phyloP scores from a whole-genome alignment of 1,140 invertebrate species.

The Heliconius eleuchia region DNA sequence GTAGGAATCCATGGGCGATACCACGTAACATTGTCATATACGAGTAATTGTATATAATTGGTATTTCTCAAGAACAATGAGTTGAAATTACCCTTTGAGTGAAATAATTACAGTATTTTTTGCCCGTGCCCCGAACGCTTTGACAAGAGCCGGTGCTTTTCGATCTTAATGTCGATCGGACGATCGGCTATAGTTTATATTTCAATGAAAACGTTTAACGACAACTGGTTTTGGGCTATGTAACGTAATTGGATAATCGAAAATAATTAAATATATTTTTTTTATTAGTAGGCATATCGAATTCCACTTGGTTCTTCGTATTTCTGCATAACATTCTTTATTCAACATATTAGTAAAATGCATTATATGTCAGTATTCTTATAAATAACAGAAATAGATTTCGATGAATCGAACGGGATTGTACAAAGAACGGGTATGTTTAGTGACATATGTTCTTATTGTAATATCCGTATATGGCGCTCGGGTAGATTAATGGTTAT shows the following conservation, averaged over 20 bases:
- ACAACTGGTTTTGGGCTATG: slow-evolving; percentile 24
- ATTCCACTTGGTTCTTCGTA: background rate
- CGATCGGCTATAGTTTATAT: slow-evolving; percentile 37
- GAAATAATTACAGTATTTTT: slow-evolving; percentile 76
- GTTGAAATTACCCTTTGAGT: slow-evolving; percentile 74
- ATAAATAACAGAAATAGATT: slow-evolving; percentile 8
- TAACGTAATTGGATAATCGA: slow-evolving; percentile 25
- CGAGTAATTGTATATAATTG: slow-evolving; percentile 81
- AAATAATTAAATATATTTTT: slow-evolving; percentile 24
- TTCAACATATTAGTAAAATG: background rate
- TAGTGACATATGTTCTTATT: background rate
- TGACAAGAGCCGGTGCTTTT: slow-evolving; percentile 65
- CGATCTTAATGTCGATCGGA: slow-evolving; percentile 59
- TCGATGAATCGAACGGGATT: background rate
- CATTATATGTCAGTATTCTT: background rate
- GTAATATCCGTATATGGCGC: no score
- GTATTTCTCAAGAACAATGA: slow-evolving; percentile 80
- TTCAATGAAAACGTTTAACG: slow-evolving; percentile 31
- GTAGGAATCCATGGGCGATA: slow-evolving; percentile 54
- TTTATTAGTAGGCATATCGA: background rate
- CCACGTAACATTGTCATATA: slow-evolving; percentile 74
- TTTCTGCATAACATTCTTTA: background rate
- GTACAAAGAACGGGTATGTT: background rate
- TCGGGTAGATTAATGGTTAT: no score
- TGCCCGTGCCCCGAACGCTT: slow-evolving; percentile 53